Percentiles rank a stretch among this genome's conserved stretches.
Evolutionary conservation across 2,113 vertebrate genomes (phyloP).

Genomic region (Plotosus lineatus): DNA sequence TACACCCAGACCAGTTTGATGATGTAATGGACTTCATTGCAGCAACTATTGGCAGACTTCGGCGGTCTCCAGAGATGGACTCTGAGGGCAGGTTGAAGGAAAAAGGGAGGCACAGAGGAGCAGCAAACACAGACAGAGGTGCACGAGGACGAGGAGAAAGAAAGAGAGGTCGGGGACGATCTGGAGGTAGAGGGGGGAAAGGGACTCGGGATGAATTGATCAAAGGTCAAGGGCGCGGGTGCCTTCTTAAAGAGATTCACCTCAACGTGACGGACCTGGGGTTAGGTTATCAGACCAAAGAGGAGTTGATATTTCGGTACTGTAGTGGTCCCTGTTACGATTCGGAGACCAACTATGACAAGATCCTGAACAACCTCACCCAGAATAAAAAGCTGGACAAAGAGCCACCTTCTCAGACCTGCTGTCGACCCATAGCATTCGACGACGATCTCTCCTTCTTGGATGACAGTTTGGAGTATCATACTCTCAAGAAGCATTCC

Average conservation of each 20-base stretch:
- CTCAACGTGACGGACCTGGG: constrained; percentile 96
- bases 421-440: constrained; percentile 91
- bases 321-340: constrained; percentile 93
- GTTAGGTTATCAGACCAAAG: constrained; percentile 94
- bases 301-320: constrained; percentile 95
- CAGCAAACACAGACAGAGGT: constrained; percentile 68
- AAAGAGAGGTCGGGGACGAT: constrained; percentile 68
- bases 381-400: constrained; percentile 89
- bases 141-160: constrained; percentile 62
- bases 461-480: constrained; percentile 93
- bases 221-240: constrained; percentile 79
- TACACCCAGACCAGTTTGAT: constrained; percentile 88
- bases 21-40: constrained; percentile 97
- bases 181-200: constrained; percentile 63
- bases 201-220: constrained; percentile 67
- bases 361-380: constrained; percentile 96
- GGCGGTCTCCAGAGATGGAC: constrained; percentile 80
- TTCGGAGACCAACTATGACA: constrained; percentile 92
- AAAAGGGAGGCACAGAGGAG: constrained; percentile 75
- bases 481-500: constrained; percentile 96
- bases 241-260: constrained; percentile 90
- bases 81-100: constrained; percentile 73
- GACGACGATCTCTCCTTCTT: constrained; percentile 95
- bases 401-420: constrained; percentile 85
- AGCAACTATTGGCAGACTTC: constrained; percentile 88